These are phyloP conservation scores for roundworm (Caenorhabditis elegans) DNA, from an alignment of 1,140 invertebrate species.

Conservation along the genomic window DNA sequence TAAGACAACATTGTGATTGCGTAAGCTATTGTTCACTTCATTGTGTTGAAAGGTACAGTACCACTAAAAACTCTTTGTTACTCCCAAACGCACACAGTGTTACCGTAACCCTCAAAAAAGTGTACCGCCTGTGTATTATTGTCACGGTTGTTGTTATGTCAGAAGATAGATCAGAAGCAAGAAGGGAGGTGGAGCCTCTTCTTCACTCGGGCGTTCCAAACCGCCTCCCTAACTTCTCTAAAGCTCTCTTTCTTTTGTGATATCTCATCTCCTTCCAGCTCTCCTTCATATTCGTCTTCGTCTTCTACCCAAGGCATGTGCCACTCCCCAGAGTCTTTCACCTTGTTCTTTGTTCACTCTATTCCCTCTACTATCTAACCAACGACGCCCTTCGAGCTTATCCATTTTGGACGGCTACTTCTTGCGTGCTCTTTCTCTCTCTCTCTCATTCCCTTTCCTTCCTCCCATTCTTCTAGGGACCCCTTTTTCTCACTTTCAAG, in stretches of 20 bases:
- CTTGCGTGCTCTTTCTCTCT: not conserved
- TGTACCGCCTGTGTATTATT: too few species aligned
- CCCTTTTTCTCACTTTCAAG: not conserved
- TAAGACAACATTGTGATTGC: too few species aligned
- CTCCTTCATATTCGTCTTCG: not conserved
- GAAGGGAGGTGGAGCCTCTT: not conserved
- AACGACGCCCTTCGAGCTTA: not conserved
- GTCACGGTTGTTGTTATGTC: not conserved
- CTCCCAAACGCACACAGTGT: too few species aligned
- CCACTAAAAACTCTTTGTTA: too few species aligned
- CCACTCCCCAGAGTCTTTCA: not conserved
- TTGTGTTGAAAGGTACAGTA: too few species aligned
- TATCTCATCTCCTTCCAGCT: not conserved
- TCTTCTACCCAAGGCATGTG: not conserved
- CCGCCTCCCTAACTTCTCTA: not conserved
- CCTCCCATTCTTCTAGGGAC: not conserved
- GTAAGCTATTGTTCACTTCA: too few species aligned
- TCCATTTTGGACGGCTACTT: constrained; percentile 1
- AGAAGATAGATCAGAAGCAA: too few species aligned
- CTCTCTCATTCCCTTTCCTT: not conserved
- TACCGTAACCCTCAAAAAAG: too few species aligned
- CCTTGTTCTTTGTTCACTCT: not conserved
- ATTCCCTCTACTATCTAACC: not conserved
- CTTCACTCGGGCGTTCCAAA: not conserved
- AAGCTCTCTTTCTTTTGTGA: too few species aligned